Base-by-base conservation (phyloP, 1,140 invertebrate genomes). In the Drosophila varians region DNA sequence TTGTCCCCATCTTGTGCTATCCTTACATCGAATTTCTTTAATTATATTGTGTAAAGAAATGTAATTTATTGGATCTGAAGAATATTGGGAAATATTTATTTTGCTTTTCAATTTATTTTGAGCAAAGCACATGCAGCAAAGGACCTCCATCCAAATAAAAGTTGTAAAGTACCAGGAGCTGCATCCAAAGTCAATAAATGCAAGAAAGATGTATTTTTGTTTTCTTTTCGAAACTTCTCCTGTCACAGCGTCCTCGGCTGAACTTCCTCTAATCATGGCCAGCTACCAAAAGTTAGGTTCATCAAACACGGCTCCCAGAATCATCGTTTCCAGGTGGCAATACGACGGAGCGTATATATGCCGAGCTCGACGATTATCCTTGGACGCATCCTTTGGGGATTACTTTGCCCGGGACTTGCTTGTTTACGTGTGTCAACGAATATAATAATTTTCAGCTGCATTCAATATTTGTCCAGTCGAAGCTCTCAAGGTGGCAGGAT, bases 221-320 rank as follows among this genome's bases (percentile, higher is more conserved):
- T 65, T n/a, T 34, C 4, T 7, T 3, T 31, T 0, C 28, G 6
- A 42, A 64, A 66, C 25, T 64, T 49, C 12, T 14, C 1, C 26
- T 7, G 58, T 45, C 34, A 19, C 43, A 19, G 58, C 58, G 51
- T 25, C 55, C 49, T 16, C 11, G 21, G 23, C n/a, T 7, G 48
- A 65, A 43, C 38, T 55, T 62, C 28, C 47, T 65, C 62, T 66
- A 66, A 66, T 65, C 62, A 65, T 28, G 47, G 55, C 31, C 43
- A 4, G 21, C 12, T 28, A 18, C 26, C n/a, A 57, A 60, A 60
- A 18, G 46, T 34, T 53, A 34, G 40, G 49, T 34, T 65, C 12
- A 19, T 66, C 64, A 65, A 52, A 53, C 42, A 51, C 40, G 18
- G 28, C 26, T 40, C 26, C 11, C 25, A 3, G 3, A 45, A 12